phyloP scores from a whole-genome alignment of 2,888 invertebrate species.

The Hymenopus coronatus region DNA sequence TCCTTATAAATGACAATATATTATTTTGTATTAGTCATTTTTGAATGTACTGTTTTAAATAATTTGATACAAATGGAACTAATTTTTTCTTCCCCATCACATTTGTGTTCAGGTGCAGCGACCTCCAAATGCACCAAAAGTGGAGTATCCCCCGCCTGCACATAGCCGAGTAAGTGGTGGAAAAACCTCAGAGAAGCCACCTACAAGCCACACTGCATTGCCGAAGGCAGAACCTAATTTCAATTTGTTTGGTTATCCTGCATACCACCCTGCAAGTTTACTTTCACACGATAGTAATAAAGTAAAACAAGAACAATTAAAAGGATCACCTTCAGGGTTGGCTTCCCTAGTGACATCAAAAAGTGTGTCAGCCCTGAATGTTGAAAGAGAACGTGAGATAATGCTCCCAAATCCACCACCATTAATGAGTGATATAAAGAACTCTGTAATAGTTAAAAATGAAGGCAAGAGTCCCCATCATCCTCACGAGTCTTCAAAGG shows the following conservation, averaged over 20 bases:
- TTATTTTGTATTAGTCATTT: background rate
- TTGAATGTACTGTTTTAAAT: background rate
- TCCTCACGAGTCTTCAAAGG: constrained; percentile 47
- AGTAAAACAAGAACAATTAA: constrained; percentile 53
- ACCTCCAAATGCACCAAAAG: constrained; percentile 46
- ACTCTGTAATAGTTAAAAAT: constrained; percentile 75
- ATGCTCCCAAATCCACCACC: constrained; percentile 64
- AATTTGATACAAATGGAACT: background rate
- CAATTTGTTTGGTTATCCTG: constrained; percentile 63
- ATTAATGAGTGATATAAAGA: constrained; percentile 66
- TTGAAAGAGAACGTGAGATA: constrained; percentile 38
- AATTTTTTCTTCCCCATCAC: background rate
- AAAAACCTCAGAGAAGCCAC: constrained; percentile 43
- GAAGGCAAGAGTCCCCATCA: constrained; percentile 63
- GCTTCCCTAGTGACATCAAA: constrained; percentile 34
- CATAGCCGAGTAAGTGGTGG: constrained; percentile 43
- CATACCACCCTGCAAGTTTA: constrained; percentile 47
- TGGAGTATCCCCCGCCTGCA: constrained; percentile 50
- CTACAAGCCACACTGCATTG: constrained; percentile 44
- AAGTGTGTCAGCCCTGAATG: constrained; percentile 22
- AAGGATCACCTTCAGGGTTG: constrained; percentile 45
- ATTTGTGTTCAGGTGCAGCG: constrained; percentile 43
- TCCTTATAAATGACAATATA: background rate
- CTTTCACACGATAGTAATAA: constrained; percentile 61
- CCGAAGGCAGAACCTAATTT: constrained; percentile 69